These are phyloP conservation scores for Elachura formosa DNA, from an alignment of 2,113 vertebrate genomes.

Conservation along the genomic window DNA sequence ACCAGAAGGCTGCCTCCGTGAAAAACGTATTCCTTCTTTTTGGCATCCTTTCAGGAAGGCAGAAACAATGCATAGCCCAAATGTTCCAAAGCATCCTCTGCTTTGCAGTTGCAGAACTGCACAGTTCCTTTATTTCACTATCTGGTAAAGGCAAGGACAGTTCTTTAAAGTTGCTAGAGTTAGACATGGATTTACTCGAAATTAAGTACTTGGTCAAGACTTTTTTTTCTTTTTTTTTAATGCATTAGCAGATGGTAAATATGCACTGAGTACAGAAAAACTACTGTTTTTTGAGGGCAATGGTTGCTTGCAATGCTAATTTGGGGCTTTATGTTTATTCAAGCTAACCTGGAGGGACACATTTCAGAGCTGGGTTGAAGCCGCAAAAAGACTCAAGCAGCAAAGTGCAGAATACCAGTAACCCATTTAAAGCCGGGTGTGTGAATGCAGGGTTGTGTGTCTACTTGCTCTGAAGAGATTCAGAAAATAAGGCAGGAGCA, in stretches of 20 bases:
- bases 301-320: conserved; percentile 33
- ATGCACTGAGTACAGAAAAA: neutral
- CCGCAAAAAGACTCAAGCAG: neutral
- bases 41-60: neutral
- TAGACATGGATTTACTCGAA: conserved; percentile 5
- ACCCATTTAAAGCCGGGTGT: neutral
- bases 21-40: neutral
- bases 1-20: neutral
- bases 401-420: neutral
- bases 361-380: conserved; percentile 8
- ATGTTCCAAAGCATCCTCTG: neutral
- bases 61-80: neutral
- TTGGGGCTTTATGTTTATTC: conserved; percentile 24
- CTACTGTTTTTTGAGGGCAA: conserved; percentile 27
- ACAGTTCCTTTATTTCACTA: too few relatives aligned
- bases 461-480: neutral
- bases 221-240: neutral
- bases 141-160: neutral
- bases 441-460: neutral
- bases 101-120: neutral
- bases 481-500: neutral
- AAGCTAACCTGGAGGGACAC: conserved; percentile 35
- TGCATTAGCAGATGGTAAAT: conserved; percentile 25
- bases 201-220: neutral
- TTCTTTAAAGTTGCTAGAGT: neutral